Base-by-base conservation (phyloP, 2,888 invertebrate species). In the Cheilosia grossa region DNA sequence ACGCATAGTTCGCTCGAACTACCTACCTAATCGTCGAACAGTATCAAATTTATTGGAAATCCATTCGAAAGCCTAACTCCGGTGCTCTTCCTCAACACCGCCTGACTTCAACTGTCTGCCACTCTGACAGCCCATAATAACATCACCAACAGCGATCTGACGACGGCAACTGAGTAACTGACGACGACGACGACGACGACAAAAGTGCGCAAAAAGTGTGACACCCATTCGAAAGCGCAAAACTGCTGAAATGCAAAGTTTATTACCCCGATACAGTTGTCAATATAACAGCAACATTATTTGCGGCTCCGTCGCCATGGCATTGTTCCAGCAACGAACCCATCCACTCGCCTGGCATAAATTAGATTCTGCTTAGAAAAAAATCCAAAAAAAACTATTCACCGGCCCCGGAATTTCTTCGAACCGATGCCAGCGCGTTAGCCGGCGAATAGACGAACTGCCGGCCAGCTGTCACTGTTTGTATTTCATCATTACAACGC, bases 201-300 rank as follows among this genome's bases (percentile, higher is more conserved):
- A 37, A 37, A 37, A 37, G 37, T 37, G 37, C 37, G n/a, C 40
- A 67, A 61, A 54, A 24, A 17, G n/a, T 61, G 40, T 33, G 69
- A 64, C 44, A 56, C 63, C 54, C 21, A 15, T 37, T 49, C 30
- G 13, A 53, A 37, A 6, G 59, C 37, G 44, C 78, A 58, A 75
- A 66, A 30, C 59, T 30, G 56, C 40, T 69, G 58, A 73, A 73
- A 40, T 44, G 69, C 47, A 47, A 86, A 87, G 87, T 87, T 88
- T 87, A 88, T 88, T 83, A 73, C 86, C 77, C 59, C 87, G 69
- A 88, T 87, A 85, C 82, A 87, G 87, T 87, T 88, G 87, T 88
- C 88, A 87, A 87, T 88, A 88, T 74, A 87, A 81, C 83, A 82
- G 77, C 79, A 85, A 87, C 87, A 87, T 87, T 87, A 83, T 82